These are phyloP conservation scores for Stichopus horrens DNA, from an alignment of 53 echinoderm and acorn worm genomes.

Conservation along the genomic window DNA sequence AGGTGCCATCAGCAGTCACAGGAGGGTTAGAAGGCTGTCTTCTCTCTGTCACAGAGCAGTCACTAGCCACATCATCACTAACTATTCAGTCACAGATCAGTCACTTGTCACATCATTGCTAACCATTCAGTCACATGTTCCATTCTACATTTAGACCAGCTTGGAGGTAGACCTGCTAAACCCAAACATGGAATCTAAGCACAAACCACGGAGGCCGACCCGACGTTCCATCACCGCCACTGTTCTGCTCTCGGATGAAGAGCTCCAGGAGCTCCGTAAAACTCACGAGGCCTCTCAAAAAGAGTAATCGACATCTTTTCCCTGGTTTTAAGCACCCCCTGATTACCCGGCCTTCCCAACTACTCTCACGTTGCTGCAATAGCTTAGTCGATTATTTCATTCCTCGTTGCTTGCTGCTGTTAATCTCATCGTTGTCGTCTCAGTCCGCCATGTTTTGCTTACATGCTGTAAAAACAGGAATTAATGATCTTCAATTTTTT, in stretches of 20 bases:
- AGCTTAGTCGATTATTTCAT: no score
- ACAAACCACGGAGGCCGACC: conserved; percentile 56
- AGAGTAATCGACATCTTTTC: conserved; percentile 24
- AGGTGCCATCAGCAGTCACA: no score
- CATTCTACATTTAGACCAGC: conserved; percentile 28
- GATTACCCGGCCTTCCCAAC: not conserved
- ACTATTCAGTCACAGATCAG: no score
- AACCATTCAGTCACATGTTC: conserved; percentile 9
- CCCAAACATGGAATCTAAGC: conserved; percentile 31
- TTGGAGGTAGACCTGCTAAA: conserved; percentile 41
- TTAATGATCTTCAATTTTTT: no score
- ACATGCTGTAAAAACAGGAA: no score
- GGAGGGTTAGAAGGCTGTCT: no score
- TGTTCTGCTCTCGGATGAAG: conserved; percentile 80
- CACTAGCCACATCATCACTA: not conserved
- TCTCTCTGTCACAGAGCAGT: no score
- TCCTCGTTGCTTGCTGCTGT: no score
- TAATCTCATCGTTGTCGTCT: no score
- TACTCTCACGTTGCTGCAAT: no score
- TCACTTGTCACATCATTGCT: no score
- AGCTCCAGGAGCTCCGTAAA: conserved; percentile 66
- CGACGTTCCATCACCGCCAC: conserved; percentile 92
- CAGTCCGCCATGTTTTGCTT: no score
- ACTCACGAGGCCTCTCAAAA: conserved; percentile 44
- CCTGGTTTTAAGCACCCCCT: not conserved